Evolutionary conservation across 2,888 invertebrate species (phyloP).

Genomic region (Imbricaverruca yamaguchii): DNA sequence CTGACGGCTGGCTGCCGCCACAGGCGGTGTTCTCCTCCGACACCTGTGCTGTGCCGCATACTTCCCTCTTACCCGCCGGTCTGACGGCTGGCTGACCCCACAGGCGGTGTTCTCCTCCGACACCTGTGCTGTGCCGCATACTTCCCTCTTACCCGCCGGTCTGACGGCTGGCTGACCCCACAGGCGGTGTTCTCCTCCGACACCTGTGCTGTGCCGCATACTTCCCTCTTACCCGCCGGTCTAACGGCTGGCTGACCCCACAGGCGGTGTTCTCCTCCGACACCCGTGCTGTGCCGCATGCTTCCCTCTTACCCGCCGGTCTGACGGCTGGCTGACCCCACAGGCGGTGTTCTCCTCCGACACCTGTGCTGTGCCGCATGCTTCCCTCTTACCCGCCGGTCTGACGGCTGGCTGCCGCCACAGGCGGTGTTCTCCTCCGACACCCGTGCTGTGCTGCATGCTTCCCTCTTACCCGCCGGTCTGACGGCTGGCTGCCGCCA

Average conservation of each 20-base stretch:
- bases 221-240: too few relatives aligned
- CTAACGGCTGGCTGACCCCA: conserved; percentile 35
- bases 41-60: too few relatives aligned
- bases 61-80: too few relatives aligned
- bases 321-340: conserved; percentile 35
- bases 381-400: too few relatives aligned
- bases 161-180: conserved; percentile 35
- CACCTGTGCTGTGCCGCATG: too few relatives aligned
- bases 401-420: conserved; percentile 35
- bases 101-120: conserved; percentile 77
- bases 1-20: conserved; percentile 35
- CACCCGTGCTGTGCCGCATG: too few relatives aligned
- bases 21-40: conserved; percentile 77
- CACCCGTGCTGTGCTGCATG: too few relatives aligned
- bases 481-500: conserved; percentile 35
- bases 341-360: conserved; percentile 77
- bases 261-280: conserved; percentile 80
- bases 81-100: conserved; percentile 35
- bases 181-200: conserved; percentile 77
- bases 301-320: too few relatives aligned
- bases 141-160: too few relatives aligned
- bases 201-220: too few relatives aligned
- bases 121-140: too few relatives aligned
- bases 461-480: too few relatives aligned
- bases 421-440: conserved; percentile 70